These are phyloP conservation scores for Papilio glaucus DNA, from an alignment of 1,140 invertebrate species.

Conservation along the genomic window DNA sequence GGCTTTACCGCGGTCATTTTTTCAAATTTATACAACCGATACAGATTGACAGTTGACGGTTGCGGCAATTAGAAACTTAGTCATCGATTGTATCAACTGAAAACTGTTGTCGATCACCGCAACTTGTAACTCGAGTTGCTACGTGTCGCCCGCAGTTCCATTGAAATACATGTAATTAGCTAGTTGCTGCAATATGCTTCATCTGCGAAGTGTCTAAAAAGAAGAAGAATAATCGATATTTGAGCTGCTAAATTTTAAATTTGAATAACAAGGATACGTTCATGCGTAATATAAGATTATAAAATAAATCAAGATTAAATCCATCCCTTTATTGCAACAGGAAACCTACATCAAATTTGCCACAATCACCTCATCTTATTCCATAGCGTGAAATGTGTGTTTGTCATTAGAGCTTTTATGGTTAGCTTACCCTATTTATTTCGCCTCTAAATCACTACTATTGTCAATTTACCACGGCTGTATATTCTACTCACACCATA, in stretches of 20 bases:
- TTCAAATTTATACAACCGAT: too few species aligned
- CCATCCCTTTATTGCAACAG: conserved; percentile 25
- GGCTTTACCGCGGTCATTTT: too few species aligned
- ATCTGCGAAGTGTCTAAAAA: background rate
- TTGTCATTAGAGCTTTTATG: conserved; percentile 76
- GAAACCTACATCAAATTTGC: conserved; percentile 69
- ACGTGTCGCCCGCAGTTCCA: too few species aligned
- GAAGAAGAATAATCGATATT: background rate
- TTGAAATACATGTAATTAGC: too few species aligned
- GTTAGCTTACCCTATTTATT: conserved; percentile 73
- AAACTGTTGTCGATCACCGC: too few species aligned
- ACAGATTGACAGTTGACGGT: too few species aligned
- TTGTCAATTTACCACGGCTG: conserved; percentile 76
- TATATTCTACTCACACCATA: conserved; percentile 61
- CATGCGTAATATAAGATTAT: background rate
- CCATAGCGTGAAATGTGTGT: conserved; percentile 73
- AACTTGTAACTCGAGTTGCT: too few species aligned
- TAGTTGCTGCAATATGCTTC: too few species aligned
- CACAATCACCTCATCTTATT: conserved; percentile 61
- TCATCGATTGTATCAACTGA: too few species aligned
- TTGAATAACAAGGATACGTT: background rate
- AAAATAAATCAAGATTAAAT: conserved; percentile 33
- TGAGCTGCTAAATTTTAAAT: background rate
- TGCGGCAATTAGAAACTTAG: too few species aligned
- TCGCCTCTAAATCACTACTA: conserved; percentile 74